Evolutionary conservation across 1,140 invertebrate species (phyloP).

Genomic region (Caenorhabditis briggsae): DNA sequence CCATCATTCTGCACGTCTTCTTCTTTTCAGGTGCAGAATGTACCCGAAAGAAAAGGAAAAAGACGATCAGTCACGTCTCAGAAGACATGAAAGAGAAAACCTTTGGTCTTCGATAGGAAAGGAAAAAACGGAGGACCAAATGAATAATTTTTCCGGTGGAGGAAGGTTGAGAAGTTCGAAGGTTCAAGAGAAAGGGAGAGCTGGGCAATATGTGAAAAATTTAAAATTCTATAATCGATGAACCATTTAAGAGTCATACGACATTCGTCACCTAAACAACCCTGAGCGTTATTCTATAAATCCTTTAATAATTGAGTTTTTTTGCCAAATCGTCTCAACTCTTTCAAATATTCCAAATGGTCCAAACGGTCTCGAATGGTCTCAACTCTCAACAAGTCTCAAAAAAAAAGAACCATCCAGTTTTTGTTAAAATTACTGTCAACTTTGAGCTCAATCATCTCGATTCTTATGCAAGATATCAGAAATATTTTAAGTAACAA

Average conservation of each 20-base stretch:
- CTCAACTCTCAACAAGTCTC: neutral
- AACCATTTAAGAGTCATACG: too few relatives aligned
- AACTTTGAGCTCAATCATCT: too few relatives aligned
- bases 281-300: too few relatives aligned
- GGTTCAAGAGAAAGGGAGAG: neutral
- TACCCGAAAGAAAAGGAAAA: conserved; percentile 6
- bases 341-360: too few relatives aligned
- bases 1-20: conserved; percentile 1
- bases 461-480: neutral
- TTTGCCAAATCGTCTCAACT: too few relatives aligned
- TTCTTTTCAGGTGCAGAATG: conserved; percentile 11
- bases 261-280: too few relatives aligned
- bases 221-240: too few relatives aligned
- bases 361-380: too few relatives aligned
- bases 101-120: neutral
- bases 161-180: neutral
- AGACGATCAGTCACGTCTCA: conserved; percentile 40
- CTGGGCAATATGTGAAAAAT: too few relatives aligned
- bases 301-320: too few relatives aligned
- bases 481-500: neutral
- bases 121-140: neutral
- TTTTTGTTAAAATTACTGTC: neutral
- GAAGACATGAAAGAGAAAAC: neutral
- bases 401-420: neutral
- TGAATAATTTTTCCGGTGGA: neutral